Conservation (phyloP, 2,888 invertebrate genomes). For the Myathropa florea region DNA sequence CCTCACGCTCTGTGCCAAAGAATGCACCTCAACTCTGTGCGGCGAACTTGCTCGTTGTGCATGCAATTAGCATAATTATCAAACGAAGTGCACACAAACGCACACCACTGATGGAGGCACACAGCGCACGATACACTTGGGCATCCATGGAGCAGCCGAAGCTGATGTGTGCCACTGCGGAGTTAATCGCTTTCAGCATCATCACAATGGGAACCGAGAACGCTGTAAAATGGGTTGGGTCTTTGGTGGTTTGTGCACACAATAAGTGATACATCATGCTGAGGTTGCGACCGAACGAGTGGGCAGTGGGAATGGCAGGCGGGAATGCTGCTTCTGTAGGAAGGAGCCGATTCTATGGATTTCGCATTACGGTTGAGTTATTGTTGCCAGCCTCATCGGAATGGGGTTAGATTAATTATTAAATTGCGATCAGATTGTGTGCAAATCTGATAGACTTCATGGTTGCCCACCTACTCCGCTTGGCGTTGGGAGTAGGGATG, state of each 20-base stretch:
- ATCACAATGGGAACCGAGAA: neutral
- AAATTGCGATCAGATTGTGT: slow-evolving; percentile 56
- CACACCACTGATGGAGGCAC: slow-evolving; percentile 15
- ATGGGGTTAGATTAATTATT: slow-evolving; percentile 63
- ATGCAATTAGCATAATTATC: slow-evolving; percentile 66
- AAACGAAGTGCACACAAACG: neutral
- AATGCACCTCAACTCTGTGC: slow-evolving; percentile 26
- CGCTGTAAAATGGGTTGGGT: slow-evolving; percentile 56
- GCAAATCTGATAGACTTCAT: neutral
- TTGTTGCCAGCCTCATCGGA: slow-evolving; percentile 33
- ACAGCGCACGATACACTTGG: neutral
- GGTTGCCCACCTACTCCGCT: neutral
- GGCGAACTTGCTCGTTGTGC: slow-evolving; percentile 14
- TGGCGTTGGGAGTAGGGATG: neutral
- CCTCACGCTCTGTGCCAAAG: slow-evolving; percentile 22
- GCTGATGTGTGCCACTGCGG: neutral
- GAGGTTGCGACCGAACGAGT: slow-evolving; percentile 17
- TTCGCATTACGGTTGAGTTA: slow-evolving; percentile 40
- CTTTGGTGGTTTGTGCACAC: slow-evolving; percentile 67
- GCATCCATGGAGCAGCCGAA: neutral
- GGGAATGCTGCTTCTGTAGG: slow-evolving; percentile 10
- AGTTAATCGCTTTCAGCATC: slow-evolving; percentile 17
- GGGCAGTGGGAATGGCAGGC: slow-evolving; percentile 26
- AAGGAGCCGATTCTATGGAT: slow-evolving; percentile 28
- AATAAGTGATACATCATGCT: slow-evolving; percentile 62